These are phyloP conservation scores for Edolisoma coerulescens DNA, from an alignment of 2,113 vertebrate genomes.

Conservation along the genomic window DNA sequence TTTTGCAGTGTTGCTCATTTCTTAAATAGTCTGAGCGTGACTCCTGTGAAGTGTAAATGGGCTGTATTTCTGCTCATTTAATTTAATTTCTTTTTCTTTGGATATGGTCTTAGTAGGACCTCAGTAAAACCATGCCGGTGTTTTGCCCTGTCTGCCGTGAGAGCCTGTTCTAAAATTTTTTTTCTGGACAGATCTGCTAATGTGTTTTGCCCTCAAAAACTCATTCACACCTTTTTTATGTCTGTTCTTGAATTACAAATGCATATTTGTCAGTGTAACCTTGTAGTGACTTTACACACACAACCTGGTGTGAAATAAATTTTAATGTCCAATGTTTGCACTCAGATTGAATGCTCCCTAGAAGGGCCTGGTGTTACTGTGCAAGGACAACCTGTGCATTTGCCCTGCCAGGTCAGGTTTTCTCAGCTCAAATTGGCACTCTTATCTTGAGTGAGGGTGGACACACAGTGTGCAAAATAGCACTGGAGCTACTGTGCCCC, in stretches of 20 bases:
- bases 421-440: neutral
- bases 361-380: neutral
- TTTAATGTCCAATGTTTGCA: neutral
- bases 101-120: neutral
- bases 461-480: neutral
- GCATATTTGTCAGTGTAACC: neutral
- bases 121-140: neutral
- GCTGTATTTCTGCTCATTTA: neutral
- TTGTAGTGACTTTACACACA: neutral
- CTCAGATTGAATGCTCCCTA: neutral
- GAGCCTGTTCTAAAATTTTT: neutral
- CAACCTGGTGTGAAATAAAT: neutral
- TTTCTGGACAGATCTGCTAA: neutral
- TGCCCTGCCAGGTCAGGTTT: neutral
- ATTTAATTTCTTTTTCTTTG: neutral
- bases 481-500: neutral
- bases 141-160: neutral
- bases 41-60: neutral
- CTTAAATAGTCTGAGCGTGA: neutral
- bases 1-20: neutral
- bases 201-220: neutral
- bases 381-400: neutral
- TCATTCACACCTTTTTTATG: neutral
- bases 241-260: neutral
- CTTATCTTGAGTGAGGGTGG: neutral